Evolutionary conservation across 2,888 invertebrate species (phyloP), one percentile per base, ranked within the genome.

Genomic region (Phytoseiulus persimilis): DNA sequence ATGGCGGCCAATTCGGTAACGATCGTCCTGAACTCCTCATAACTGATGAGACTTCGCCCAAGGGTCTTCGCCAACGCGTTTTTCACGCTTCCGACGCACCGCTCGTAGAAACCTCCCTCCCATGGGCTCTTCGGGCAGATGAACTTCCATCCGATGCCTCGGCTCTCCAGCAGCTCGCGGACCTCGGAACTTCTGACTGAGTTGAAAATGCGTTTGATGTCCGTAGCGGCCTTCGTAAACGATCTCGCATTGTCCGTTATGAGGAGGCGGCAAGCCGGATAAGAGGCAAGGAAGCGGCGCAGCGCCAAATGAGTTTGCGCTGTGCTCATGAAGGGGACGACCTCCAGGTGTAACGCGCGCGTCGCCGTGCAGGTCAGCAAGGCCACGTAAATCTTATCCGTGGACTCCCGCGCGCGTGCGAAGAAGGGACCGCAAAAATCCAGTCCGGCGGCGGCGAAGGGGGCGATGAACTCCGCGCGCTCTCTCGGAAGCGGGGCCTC

Each of bases 321-420:
- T 0, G 91, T 90, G 3, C 90, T 83, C 31, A 91, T n/a, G 31
- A 83, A 89, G 33, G 89, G 90, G 31, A 91, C 91, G 11, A 90
- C 23, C 89, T 91, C 91, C 2, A 91, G 23, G 45, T 91, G 91
- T 18, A 91, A 65, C 0, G 90, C 90, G 14, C 32, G 83, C 0
- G 90, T 90, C 0, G 83, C 65, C 0, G 90, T 84, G 39, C 91
- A 91, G 0, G 90, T 31, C 31, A 90, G 90, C 0, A 90, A 31
- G 18, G 89, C 84, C 65, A 65, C 65, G 65, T 65, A 65, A 18
- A 28, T 18, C 18, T 65, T 65, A 28, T 2, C 5, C 28, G 5
- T 23, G 28, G 9, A 1, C 65, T 65, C 23, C 1, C 28, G 5
- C 14, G 2, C 2, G 2, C 28, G 14, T 23, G 18, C 65, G 28